These are phyloP conservation scores for Coenobita brevimanus DNA, from an alignment of 1,140 invertebrate species.

Conservation along the genomic window DNA sequence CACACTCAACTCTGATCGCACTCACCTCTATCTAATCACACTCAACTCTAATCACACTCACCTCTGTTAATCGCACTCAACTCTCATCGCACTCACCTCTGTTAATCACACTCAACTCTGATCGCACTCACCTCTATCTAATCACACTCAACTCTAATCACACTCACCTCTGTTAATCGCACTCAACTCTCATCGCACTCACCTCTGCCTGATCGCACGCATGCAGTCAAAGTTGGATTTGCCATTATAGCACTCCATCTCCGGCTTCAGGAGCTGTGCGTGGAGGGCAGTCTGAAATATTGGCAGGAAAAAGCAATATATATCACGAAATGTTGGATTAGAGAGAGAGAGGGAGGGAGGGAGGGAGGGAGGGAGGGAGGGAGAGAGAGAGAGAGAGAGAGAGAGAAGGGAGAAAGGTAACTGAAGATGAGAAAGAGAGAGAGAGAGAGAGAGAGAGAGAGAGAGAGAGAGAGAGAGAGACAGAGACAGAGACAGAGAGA, in stretches of 20 bases:
- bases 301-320: conserved; percentile 55
- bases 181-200: no score
- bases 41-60: no score
- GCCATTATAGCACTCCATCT: conserved; percentile 89
- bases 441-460: conserved; percentile 25
- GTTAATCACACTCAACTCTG: no score
- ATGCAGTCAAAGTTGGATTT: conserved; percentile 93
- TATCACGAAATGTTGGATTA: no score
- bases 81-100: no score
- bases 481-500: not conserved
- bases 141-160: no score
- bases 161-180: no score
- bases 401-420: not conserved
- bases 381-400: not conserved
- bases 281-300: conserved; percentile 84
- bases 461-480: conserved; percentile 19
- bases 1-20: no score
- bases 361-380: not conserved
- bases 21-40: no score
- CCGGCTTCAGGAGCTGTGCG: conserved; percentile 90
- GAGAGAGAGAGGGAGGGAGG: not conserved
- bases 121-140: no score
- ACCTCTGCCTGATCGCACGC: conserved; percentile 84
- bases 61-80: no score
- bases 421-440: not conserved